phyloP scores from a whole-genome alignment of 2,797 vertebrate genomes.

The Sternarchorhynchus goeldii region DNA sequence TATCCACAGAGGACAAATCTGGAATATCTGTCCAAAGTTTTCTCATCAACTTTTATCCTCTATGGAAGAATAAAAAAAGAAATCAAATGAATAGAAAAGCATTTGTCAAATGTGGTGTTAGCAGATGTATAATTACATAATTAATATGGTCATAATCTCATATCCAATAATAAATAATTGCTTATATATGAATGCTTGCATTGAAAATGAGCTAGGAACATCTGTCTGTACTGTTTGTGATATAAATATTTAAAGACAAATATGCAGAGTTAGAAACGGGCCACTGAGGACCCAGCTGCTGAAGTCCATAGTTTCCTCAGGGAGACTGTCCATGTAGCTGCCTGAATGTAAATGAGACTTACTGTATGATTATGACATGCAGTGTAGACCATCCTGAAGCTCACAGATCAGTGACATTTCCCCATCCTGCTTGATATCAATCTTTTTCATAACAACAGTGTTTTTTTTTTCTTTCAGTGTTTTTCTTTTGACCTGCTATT shows the following conservation, averaged over 20 bases:
- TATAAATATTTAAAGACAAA: too few species aligned
- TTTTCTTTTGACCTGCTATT: conserved; percentile 43
- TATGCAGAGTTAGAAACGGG: background rate
- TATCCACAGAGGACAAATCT: conserved; percentile 21
- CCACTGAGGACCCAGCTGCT: background rate
- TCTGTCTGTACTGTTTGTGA: too few species aligned
- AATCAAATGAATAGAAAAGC: conserved; percentile 1
- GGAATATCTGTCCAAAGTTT: conserved; percentile 21
- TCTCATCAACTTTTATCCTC: conserved; percentile 10
- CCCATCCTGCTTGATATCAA: conserved; percentile 7
- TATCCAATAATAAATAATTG: background rate
- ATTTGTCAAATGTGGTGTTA: conserved; percentile 10
- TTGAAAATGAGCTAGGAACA: too few species aligned
- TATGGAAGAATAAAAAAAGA: background rate
- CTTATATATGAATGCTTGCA: background rate
- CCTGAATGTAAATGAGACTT: background rate
- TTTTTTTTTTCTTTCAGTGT: background rate
- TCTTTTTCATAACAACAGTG: background rate
- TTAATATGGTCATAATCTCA: conserved; percentile 18
- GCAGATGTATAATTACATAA: background rate
- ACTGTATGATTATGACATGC: background rate
- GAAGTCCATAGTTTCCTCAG: background rate
- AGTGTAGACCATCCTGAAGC: too few species aligned
- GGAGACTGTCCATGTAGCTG: conserved; percentile 1
- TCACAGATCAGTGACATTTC: too few species aligned